These are phyloP conservation scores for Heliconius himera DNA, from an alignment of 1,140 invertebrate genomes.

Conservation along the genomic window DNA sequence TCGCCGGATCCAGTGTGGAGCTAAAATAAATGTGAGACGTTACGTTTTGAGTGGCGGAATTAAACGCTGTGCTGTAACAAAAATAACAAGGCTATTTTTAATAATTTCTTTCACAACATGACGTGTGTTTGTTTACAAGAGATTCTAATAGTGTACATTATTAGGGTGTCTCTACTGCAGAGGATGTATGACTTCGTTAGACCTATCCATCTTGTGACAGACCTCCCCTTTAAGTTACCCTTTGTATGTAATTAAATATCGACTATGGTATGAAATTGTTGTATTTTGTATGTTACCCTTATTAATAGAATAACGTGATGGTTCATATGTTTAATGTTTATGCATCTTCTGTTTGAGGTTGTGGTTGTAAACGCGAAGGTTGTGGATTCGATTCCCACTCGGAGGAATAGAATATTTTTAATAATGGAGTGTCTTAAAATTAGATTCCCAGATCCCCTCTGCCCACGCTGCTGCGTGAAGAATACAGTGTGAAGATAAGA, in stretches of 20 bases:
- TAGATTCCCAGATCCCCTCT: no score
- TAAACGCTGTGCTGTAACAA: no score
- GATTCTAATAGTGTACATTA: background rate
- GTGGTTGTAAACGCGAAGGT: no score
- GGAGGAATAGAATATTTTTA: no score
- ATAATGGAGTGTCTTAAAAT: no score
- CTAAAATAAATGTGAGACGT: no score
- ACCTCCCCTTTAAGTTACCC: background rate
- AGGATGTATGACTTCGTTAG: slow-evolving; percentile 2
- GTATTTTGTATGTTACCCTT: background rate
- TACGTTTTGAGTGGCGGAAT: background rate
- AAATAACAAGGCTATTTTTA: background rate
- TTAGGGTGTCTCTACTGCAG: slow-evolving; percentile 3
- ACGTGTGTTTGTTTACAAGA: background rate
- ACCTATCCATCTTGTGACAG: slow-evolving; percentile 1
- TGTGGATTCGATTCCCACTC: no score
- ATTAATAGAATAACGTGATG: background rate
- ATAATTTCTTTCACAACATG: background rate
- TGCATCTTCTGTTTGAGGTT: background rate
- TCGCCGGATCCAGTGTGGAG: no score
- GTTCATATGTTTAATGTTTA: background rate
- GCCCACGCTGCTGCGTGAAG: no score
- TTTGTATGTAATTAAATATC: slow-evolving; percentile 13
- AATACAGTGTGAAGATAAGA: no score
- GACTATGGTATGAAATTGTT: background rate